Conservation (phyloP, 1,140 invertebrate species). For the Heliconius congener region DNA sequence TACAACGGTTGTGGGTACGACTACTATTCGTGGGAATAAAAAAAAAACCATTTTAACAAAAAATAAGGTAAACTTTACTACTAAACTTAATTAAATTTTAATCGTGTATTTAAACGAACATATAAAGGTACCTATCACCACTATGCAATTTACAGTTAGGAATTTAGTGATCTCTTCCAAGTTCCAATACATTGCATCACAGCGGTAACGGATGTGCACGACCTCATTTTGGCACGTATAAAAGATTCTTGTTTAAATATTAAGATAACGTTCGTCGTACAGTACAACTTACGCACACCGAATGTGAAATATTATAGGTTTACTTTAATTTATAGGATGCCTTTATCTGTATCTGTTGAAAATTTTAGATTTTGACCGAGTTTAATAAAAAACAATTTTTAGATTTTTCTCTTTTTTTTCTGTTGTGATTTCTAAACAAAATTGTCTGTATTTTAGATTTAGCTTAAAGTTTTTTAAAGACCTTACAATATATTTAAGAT, state of each 20-base stretch:
- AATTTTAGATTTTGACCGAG: too few species aligned
- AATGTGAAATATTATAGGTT: background rate
- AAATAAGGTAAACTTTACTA: background rate
- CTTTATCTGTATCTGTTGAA: too few species aligned
- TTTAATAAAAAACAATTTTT: too few species aligned
- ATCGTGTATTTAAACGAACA: background rate
- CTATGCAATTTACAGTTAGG: conserved; percentile 32
- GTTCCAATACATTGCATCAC: conserved; percentile 31
- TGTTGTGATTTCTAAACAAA: too few species aligned
- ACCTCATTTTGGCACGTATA: conserved; percentile 30
- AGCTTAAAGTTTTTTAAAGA: too few species aligned
- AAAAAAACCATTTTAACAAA: background rate
- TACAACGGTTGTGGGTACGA: too few species aligned
- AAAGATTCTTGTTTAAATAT: conserved; percentile 14
- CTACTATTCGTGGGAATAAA: too few species aligned
- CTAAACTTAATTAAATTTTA: background rate
- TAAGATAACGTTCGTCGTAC: background rate
- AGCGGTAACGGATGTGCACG: conserved; percentile 32
- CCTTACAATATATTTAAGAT: too few species aligned
- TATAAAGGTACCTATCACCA: conserved; percentile 6
- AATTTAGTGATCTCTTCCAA: conserved; percentile 35
- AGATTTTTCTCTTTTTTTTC: too few species aligned
- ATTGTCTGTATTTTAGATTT: too few species aligned
- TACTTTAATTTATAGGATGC: background rate
- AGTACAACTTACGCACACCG: background rate